phyloP scores from a whole-genome alignment of 2,113 vertebrate species.

The Pseudonaja textilis region DNA sequence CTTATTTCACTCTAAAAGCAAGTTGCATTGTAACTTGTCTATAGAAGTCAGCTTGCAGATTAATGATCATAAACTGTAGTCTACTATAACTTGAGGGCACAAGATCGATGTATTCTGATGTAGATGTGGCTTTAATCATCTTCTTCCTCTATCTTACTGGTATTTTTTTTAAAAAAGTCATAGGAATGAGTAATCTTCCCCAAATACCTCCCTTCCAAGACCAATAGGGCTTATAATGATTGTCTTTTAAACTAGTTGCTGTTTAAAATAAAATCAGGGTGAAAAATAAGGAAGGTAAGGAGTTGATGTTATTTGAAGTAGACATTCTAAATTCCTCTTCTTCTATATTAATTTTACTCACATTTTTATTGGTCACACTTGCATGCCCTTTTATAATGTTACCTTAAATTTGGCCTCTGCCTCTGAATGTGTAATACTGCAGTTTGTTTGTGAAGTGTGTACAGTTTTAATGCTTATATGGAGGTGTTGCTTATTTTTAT shows the following conservation, averaged over 20 bases:
- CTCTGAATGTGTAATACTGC: constrained; percentile 10
- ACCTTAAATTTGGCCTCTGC: constrained; percentile 11
- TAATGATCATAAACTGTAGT: not conserved
- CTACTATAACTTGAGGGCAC: not conserved
- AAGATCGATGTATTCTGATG: not conserved
- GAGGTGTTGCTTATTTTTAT: constrained; percentile 34
- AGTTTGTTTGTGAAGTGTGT: not conserved
- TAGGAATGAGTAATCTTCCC: not conserved
- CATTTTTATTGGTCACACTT: constrained; percentile 27
- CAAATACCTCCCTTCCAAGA: not conserved
- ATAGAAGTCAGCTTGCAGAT: not conserved
- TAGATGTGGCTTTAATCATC: not conserved
- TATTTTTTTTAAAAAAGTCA: not conserved
- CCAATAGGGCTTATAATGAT: constrained; percentile 25
- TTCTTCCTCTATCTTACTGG: not conserved
- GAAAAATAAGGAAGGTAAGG: not conserved
- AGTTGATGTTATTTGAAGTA: constrained; percentile 42
- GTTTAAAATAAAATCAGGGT: constrained; percentile 42
- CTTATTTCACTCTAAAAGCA: not conserved
- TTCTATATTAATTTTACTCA: constrained; percentile 26
- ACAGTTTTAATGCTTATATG: not conserved
- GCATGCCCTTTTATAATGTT: constrained; percentile 32
- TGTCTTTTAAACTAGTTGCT: constrained; percentile 33
- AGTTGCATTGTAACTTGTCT: not conserved
- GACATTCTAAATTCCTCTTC: constrained; percentile 2